Evolutionary conservation across 2,113 vertebrate genomes (phyloP).

Genomic region (Picathartes gymnocephalus): DNA sequence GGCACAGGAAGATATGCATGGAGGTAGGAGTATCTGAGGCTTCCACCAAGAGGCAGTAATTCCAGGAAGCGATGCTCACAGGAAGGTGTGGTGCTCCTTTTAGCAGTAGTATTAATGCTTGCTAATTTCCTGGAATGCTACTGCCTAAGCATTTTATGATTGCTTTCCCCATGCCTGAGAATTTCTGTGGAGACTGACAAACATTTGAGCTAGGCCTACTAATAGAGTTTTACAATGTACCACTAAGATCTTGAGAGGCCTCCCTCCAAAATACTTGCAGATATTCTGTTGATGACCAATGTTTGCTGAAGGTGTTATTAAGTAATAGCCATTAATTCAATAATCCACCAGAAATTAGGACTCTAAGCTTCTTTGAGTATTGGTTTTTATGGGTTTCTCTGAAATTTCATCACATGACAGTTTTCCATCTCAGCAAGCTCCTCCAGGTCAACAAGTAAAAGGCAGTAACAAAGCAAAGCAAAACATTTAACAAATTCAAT

Average conservation of each 20-base stretch:
- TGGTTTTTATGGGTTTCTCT: not conserved
- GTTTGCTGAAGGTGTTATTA: not conserved
- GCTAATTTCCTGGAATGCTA: not conserved
- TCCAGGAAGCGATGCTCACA: not conserved
- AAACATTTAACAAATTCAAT: constrained; percentile 53
- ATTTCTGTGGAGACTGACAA: not conserved
- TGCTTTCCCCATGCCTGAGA: not conserved
- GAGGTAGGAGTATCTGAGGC: not conserved
- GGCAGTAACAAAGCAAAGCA: constrained; percentile 28
- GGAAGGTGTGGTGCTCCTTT: not conserved
- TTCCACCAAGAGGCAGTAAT: not conserved
- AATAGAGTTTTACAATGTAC: not conserved
- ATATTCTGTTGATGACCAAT: not conserved
- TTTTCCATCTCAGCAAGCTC: not conserved
- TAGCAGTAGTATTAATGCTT: not conserved
- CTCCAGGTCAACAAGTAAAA: constrained; percentile 32
- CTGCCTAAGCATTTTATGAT: not conserved
- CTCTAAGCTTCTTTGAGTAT: not conserved
- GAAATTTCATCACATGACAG: not conserved
- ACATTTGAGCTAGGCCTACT: not conserved
- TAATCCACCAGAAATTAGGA: not conserved
- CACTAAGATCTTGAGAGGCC: not conserved
- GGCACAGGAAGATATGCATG: not conserved
- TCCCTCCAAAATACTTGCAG: not conserved
- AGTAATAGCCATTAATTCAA: not conserved